A percentile compares a stretch with the other conserved stretches of the same genome.
phyloP scores from a whole-genome alignment of 2,113 vertebrate species.

The Planiliza haematocheilus region DNA sequence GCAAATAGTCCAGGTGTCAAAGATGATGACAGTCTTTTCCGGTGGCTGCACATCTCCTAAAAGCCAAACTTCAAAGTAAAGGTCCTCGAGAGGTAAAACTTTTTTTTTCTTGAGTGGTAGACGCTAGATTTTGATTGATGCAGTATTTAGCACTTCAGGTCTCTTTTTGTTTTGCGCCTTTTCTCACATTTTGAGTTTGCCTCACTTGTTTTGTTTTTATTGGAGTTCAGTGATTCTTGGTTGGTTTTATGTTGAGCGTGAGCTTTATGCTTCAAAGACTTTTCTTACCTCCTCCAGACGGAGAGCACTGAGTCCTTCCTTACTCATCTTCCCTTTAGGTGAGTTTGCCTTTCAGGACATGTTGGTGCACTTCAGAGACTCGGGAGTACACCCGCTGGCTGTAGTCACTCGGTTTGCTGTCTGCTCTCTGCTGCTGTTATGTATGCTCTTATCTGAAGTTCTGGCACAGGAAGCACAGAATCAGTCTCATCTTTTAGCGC shows the following conservation, averaged over 20 bases:
- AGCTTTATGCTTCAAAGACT: slow-evolving; percentile 12
- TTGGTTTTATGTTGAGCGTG: slow-evolving; percentile 1
- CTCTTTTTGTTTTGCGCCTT: neutral
- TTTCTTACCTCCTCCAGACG: neutral
- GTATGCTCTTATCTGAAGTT: neutral
- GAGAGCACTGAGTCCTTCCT: neutral
- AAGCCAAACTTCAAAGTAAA: slow-evolving; percentile 34
- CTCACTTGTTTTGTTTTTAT: neutral
- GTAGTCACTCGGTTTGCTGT: neutral
- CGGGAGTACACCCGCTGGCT: neutral
- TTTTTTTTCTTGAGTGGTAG: neutral
- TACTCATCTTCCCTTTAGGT: neutral
- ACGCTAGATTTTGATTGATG: slow-evolving; percentile 27
- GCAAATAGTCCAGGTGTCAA: slow-evolving; percentile 18
- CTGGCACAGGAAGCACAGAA: neutral
- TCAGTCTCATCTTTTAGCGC: neutral
- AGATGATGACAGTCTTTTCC: slow-evolving; percentile 45
- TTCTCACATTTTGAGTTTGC: neutral
- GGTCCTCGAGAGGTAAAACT: slow-evolving; percentile 5
- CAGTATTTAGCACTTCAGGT: neutral
- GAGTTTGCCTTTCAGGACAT: too few species aligned
- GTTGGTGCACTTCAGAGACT: neutral
- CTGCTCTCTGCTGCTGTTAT: neutral
- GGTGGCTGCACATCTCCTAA: slow-evolving; percentile 3
- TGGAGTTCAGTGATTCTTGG: neutral